Percentiles rank a stretch among this genome's conserved stretches.
phyloP scores from a whole-genome alignment of 2,888 invertebrate genomes.

The Graphium colonna region DNA sequence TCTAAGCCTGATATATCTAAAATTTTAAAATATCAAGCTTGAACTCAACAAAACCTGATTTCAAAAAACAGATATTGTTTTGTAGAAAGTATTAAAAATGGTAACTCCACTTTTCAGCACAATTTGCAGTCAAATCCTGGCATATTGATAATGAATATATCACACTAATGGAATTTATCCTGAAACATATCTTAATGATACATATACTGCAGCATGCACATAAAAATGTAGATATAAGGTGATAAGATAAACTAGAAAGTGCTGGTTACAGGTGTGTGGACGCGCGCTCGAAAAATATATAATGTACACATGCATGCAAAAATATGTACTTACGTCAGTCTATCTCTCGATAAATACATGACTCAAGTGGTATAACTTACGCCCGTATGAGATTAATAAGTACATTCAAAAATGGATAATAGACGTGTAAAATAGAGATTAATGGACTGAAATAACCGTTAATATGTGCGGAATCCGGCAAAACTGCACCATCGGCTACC shows the following conservation, averaged over 20 bases:
- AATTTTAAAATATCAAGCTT: too few species aligned
- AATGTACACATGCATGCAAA: constrained; percentile 34
- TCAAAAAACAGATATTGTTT: too few species aligned
- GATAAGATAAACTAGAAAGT: constrained; percentile 41
- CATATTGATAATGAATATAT: constrained; percentile 2
- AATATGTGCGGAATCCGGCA: constrained; percentile 33
- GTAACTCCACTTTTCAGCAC: too few species aligned
- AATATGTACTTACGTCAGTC: constrained; percentile 39
- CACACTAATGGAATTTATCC: constrained; percentile 19
- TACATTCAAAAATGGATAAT: constrained; percentile 25
- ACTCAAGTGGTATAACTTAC: constrained; percentile 39
- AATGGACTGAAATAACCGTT: constrained; percentile 33
- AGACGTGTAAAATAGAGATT: constrained; percentile 21
- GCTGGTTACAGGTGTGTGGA: constrained; percentile 29
- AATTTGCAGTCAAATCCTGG: not conserved
- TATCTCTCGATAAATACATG: constrained; percentile 38
- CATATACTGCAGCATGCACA: constrained; percentile 26
- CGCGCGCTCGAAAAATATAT: constrained; percentile 27
- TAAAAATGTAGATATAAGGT: constrained; percentile 29
- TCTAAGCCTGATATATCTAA: too few species aligned
- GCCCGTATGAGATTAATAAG: constrained; percentile 26
- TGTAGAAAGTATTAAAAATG: too few species aligned
- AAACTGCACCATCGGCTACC: constrained; percentile 30
- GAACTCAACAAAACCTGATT: too few species aligned
- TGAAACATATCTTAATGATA: constrained; percentile 13